Evolutionary conservation across 1,140 invertebrate species (phyloP).

Genomic region (Epicauta chinensis): DNA sequence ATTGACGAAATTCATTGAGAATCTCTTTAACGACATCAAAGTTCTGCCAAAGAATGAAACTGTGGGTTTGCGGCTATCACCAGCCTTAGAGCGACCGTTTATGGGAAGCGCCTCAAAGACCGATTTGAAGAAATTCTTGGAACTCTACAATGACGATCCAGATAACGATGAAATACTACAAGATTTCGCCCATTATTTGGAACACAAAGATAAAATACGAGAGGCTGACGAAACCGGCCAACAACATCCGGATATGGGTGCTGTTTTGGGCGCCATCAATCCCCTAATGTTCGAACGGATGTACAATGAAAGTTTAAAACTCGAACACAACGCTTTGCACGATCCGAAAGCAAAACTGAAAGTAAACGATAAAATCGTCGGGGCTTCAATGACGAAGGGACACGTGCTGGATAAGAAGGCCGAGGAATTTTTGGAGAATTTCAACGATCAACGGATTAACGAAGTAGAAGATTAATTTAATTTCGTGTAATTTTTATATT

Average conservation of each 20-base stretch:
- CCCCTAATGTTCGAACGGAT: conserved; percentile 20
- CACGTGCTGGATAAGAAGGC: no score
- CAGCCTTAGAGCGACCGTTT: conserved; percentile 21
- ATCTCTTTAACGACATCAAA: background rate
- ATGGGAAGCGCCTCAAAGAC: conserved; percentile 16
- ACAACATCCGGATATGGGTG: conserved; percentile 7
- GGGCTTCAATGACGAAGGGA: no score
- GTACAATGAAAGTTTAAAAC: background rate
- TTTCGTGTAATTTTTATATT: conserved; percentile 3
- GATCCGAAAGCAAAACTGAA: no score
- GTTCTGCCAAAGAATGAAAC: conserved; percentile 6
- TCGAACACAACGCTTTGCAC: no score
- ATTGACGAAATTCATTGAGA: background rate
- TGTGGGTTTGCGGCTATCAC: conserved; percentile 13
- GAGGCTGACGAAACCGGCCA: background rate
- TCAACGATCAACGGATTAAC: no score
- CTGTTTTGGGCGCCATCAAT: conserved; percentile 20
- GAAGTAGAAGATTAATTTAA: conserved; percentile 1
- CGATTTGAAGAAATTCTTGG: conserved; percentile 15
- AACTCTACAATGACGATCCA: conserved; percentile 10
- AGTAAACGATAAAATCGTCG: no score
- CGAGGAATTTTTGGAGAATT: no score
- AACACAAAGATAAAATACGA: conserved; percentile 5
- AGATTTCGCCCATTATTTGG: no score
- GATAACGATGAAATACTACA: background rate